These are phyloP conservation scores for Crioceris asparagi DNA, from an alignment of 2,888 invertebrate species.

Conservation along the genomic window DNA sequence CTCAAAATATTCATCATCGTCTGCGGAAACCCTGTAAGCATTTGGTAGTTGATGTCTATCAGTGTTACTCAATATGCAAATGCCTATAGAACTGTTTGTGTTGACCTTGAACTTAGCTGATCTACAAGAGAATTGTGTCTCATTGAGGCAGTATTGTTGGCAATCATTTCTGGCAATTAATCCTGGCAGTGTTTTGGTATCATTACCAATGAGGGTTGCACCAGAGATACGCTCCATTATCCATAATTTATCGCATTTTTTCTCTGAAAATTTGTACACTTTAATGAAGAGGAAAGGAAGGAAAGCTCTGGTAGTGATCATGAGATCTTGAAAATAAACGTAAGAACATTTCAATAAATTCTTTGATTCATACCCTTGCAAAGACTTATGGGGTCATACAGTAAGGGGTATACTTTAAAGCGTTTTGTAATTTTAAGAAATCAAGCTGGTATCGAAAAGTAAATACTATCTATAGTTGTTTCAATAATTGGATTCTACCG, in stretches of 20 bases:
- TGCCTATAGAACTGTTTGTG: slow-evolving; percentile 36
- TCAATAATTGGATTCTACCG: too few relatives aligned
- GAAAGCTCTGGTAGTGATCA: slow-evolving; percentile 1
- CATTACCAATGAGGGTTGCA: slow-evolving; percentile 59
- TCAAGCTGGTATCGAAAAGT: too few relatives aligned
- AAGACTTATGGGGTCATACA: too few relatives aligned
- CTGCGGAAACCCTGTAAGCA: slow-evolving; percentile 63
- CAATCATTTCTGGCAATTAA: slow-evolving; percentile 57
- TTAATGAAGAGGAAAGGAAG: background rate
- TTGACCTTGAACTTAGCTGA: slow-evolving; percentile 43
- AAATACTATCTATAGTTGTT: too few relatives aligned
- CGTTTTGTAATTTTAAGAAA: too few relatives aligned
- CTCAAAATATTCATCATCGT: slow-evolving; percentile 72
- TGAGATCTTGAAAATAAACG: background rate
- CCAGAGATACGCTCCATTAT: slow-evolving; percentile 65
- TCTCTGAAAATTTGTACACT: slow-evolving; percentile 10
- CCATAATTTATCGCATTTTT: slow-evolving; percentile 52
- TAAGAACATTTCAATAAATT: background rate
- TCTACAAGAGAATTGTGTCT: slow-evolving; percentile 43
- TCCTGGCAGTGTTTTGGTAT: slow-evolving; percentile 47
- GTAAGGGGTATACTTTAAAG: too few relatives aligned
- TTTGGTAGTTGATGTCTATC: slow-evolving; percentile 67
- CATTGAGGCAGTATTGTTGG: slow-evolving; percentile 50
- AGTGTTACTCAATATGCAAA: slow-evolving; percentile 60
- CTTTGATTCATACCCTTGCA: too few relatives aligned